Evolutionary conservation across 1,140 invertebrate species (phyloP).

Genomic region (Drosophila mojavensis): DNA sequence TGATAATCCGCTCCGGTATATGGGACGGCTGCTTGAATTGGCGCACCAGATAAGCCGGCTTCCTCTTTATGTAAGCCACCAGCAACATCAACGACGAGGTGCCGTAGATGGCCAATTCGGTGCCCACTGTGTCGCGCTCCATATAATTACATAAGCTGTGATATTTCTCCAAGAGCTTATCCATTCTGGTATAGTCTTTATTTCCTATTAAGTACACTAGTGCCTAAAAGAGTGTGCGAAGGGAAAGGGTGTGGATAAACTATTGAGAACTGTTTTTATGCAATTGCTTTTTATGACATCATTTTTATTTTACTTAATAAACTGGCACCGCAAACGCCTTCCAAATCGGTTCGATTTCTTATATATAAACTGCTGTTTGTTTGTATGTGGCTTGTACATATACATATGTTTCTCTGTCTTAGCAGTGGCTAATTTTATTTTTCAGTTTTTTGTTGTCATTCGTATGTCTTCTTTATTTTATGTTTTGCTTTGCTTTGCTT

Average conservation of each 20-base stretch:
- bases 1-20: conserved; percentile 77
- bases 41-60: conserved; percentile 76
- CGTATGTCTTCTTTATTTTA: conserved; percentile 55
- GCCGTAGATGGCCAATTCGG: conserved; percentile 69
- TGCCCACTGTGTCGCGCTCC: conserved; percentile 76
- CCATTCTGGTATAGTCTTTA: conserved; percentile 37
- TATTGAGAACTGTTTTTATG: conserved; percentile 36
- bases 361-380: conserved; percentile 37
- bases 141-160: conserved; percentile 78
- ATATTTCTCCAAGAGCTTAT: conserved; percentile 65
- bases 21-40: conserved; percentile 81
- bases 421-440: conserved; percentile 57
- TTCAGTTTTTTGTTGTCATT: conserved; percentile 48
- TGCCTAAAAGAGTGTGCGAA: conserved; percentile 64
- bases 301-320: conserved; percentile 57
- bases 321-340: conserved; percentile 33
- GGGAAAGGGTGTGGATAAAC: conserved; percentile 25
- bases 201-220: conserved; percentile 51
- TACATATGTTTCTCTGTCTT: conserved; percentile 24
- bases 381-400: conserved; percentile 41
- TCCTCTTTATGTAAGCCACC: conserved; percentile 76
- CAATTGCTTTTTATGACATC: conserved; percentile 59
- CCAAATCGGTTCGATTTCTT: conserved; percentile 42
- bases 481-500: conserved; percentile 52
- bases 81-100: conserved; percentile 69